Percentiles rank a stretch among this genome's conserved stretches.
phyloP scores from a whole-genome alignment of 2,113 vertebrate genomes.

The Lipotes vexillifer region DNA sequence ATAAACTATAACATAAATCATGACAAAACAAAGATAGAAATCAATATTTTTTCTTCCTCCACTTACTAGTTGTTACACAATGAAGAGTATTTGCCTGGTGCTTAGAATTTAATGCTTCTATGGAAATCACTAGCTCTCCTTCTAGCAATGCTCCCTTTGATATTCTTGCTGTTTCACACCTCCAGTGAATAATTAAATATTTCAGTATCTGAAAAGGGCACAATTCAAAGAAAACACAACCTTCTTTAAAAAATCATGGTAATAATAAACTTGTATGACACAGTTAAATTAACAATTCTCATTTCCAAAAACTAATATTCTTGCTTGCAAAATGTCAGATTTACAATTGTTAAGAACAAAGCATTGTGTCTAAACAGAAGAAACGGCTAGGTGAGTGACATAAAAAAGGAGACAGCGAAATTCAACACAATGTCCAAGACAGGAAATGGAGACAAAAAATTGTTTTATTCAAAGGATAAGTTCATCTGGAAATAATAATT shows the following conservation, averaged over 20 bases:
- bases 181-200: constrained; percentile 72
- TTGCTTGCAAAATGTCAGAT: constrained; percentile 31
- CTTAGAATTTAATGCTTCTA: constrained; percentile 59
- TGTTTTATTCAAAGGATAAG: constrained; percentile 16
- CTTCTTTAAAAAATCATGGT: constrained; percentile 37
- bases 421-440: constrained; percentile 6
- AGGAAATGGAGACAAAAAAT: constrained; percentile 19
- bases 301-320: not conserved
- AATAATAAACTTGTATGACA: constrained; percentile 7
- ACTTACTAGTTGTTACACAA: constrained; percentile 73
- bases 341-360: constrained; percentile 21
- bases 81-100: constrained; percentile 44
- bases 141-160: constrained; percentile 34
- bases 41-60: constrained; percentile 15
- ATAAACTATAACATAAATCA: constrained; percentile 32
- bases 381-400: not conserved
- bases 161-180: constrained; percentile 36
- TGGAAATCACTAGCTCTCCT: constrained; percentile 66
- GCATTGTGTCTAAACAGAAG: not conserved
- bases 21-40: constrained; percentile 16
- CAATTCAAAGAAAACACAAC: constrained; percentile 41
- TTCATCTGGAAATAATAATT: constrained; percentile 37
- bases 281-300: constrained; percentile 14
- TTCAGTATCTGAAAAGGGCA: constrained; percentile 75
- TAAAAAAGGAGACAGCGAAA: not conserved